Evolutionary conservation across 2,113 vertebrate genomes (phyloP).

Genomic region (Taxidea taxus): DNA sequence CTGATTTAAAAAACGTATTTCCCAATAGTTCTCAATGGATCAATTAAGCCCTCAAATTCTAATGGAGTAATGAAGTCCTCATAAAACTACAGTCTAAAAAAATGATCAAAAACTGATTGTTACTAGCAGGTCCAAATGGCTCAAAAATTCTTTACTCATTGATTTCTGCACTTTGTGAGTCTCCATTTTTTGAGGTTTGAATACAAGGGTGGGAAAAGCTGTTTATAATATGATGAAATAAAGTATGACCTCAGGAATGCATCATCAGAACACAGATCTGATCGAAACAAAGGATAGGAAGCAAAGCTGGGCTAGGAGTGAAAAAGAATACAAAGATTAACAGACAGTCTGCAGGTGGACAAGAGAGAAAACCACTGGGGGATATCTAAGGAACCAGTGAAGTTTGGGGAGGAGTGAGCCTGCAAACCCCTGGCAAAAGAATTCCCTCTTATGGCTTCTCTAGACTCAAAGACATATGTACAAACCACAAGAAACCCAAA

Average conservation of each 20-base stretch:
- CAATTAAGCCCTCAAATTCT: not conserved
- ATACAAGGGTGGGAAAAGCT: not conserved
- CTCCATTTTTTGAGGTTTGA: not conserved
- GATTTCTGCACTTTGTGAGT: not conserved
- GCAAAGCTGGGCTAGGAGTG: not conserved
- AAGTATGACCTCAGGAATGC: not conserved
- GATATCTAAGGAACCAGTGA: not conserved
- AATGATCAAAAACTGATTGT: not conserved
- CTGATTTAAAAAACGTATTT: not conserved
- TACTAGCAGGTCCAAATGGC: not conserved
- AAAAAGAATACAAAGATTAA: not conserved
- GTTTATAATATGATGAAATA: not conserved
- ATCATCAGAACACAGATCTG: not conserved
- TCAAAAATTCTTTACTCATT: not conserved
- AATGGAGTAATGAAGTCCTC: constrained; percentile 1
- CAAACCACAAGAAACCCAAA: constrained; percentile 47
- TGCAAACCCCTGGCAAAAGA: not conserved
- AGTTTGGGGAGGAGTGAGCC: not conserved
- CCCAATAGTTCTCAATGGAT: not conserved
- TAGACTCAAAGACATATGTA: constrained; percentile 9
- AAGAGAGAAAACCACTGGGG: not conserved
- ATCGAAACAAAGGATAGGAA: constrained; percentile 1
- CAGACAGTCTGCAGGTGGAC: not conserved
- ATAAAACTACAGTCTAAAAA: constrained; percentile 23
- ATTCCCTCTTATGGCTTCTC: not conserved